A percentile compares a stretch with the other conserved stretches of the same genome.
Evolutionary conservation across 2,113 vertebrate genomes (phyloP).

Genomic region (Labeo catla): DNA sequence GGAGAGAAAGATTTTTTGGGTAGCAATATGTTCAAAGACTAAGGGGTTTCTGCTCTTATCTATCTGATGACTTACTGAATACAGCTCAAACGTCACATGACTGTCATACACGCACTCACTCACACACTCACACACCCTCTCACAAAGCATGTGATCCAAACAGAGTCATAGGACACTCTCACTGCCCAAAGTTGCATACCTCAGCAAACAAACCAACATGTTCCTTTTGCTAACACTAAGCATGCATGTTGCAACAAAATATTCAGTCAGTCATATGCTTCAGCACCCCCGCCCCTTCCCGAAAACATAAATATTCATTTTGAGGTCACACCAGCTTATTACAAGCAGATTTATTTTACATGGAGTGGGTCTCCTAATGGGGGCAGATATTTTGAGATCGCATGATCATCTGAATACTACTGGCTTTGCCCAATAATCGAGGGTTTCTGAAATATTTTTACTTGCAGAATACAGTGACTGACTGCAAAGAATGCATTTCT

Average conservation of each 20-base stretch:
- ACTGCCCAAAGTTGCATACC: conserved; percentile 47
- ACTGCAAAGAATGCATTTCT: background rate
- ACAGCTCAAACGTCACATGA: conserved; percentile 54
- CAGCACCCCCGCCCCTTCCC: too few relatives aligned
- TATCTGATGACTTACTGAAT: conserved; percentile 50
- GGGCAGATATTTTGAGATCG: background rate
- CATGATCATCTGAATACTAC: background rate
- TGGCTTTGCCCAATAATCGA: background rate
- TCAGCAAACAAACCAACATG: conserved; percentile 46
- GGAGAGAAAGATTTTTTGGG: background rate
- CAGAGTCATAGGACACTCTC: conserved; percentile 51
- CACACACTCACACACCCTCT: conserved; percentile 11
- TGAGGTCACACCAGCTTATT: background rate
- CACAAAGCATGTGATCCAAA: conserved; percentile 55
- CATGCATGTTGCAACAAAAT: conserved; percentile 13
- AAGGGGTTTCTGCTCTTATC: conserved; percentile 37
- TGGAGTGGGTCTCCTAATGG: background rate
- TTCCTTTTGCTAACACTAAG: background rate
- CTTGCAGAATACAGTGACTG: background rate
- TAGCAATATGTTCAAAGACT: background rate
- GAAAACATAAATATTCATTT: background rate
- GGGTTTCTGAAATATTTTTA: background rate
- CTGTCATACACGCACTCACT: conserved; percentile 43
- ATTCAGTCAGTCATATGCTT: background rate
- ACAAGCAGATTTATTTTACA: background rate